phyloP scores from a whole-genome alignment of 64 coral and sea anemone genomes.

The Stylophora pistillata region DNA sequence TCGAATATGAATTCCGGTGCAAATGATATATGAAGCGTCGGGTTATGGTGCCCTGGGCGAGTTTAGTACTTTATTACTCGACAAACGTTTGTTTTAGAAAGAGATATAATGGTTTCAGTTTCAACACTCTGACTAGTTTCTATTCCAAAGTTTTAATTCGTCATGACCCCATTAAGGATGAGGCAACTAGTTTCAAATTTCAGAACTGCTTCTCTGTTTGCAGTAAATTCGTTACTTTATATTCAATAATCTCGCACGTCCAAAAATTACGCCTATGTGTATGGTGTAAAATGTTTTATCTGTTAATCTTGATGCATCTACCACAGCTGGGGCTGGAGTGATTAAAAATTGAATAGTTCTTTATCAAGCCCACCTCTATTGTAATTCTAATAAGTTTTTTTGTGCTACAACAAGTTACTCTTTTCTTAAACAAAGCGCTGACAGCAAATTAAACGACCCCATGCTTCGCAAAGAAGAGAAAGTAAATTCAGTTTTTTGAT shows the following conservation, averaged over 20 bases:
- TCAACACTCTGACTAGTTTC: neutral
- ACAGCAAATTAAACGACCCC: neutral
- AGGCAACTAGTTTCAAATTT: neutral
- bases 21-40: neutral
- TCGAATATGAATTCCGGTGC: neutral
- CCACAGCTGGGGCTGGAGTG: slow-evolving; percentile 5
- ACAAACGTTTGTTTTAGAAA: slow-evolving; percentile 7
- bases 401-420: neutral
- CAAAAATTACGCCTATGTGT: neutral
- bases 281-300: slow-evolving; percentile 20
- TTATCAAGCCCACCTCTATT: neutral
- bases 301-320: neutral
- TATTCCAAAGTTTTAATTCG: neutral
- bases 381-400: slow-evolving; percentile 25
- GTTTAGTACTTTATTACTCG: neutral
- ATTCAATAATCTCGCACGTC: neutral
- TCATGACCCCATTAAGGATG: neutral
- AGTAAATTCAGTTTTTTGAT: neutral
- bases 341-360: slow-evolving; percentile 48
- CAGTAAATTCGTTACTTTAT: neutral
- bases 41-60: neutral
- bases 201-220: neutral
- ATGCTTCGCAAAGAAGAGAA: neutral
- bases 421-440: neutral
- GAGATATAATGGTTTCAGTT: slow-evolving; percentile 13